Evolutionary conservation across 2,888 invertebrate species (phyloP).

Genomic region (Kryphioiulus occultus): DNA sequence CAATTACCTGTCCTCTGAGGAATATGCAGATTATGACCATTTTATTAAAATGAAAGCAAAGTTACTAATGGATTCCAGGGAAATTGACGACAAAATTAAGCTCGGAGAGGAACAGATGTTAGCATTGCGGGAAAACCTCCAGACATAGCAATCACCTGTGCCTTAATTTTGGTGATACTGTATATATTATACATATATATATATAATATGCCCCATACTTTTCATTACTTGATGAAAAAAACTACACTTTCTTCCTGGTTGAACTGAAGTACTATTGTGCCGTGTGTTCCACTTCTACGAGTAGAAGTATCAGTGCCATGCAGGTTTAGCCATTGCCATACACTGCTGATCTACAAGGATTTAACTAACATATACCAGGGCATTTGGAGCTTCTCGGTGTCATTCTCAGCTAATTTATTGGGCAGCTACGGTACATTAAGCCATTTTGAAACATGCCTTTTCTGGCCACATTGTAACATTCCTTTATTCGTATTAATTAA

Average conservation of each 20-base stretch:
- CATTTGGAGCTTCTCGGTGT: constrained; percentile 16
- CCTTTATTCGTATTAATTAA: background rate
- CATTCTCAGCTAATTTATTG: constrained; percentile 19
- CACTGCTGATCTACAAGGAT: constrained; percentile 16
- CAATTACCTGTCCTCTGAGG: constrained; percentile 75
- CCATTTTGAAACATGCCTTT: background rate
- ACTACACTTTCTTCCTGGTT: background rate
- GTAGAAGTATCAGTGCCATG: background rate
- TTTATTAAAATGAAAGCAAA: constrained; percentile 88
- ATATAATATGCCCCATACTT: background rate
- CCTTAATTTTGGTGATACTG: background rate
- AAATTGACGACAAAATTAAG: constrained; percentile 83
- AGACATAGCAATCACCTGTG: background rate
- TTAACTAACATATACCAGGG: constrained; percentile 16
- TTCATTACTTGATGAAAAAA: constrained; percentile 17
- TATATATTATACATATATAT: constrained; percentile 13
- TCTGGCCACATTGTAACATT: constrained; percentile 6
- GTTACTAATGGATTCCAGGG: constrained; percentile 80
- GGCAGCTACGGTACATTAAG: background rate
- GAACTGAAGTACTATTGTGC: background rate
- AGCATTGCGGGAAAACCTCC: constrained; percentile 72
- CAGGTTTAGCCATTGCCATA: background rate
- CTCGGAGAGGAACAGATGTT: constrained; percentile 80
- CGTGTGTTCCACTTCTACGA: background rate
- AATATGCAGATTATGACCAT: constrained; percentile 81